Evolutionary conservation across 2,888 invertebrate species (phyloP), one percentile per base, ranked within the genome.

Genomic region (Synergus gifuensis): DNA sequence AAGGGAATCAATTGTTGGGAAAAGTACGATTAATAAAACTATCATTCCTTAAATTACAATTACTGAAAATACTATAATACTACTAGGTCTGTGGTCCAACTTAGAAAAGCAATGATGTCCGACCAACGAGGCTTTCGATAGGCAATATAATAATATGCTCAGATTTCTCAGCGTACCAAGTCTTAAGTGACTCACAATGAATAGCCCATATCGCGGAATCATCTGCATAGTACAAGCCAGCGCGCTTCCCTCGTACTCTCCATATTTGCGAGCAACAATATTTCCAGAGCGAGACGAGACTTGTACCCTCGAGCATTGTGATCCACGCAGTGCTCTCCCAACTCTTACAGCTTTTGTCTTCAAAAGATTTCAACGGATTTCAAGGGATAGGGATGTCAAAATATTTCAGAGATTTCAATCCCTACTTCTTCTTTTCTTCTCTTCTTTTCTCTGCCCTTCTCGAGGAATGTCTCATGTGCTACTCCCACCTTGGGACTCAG

Each of bases 121-220:
- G 79, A 76, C 76, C 79, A 64, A 79, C 77, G 77, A 67, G 83
- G 78, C 82, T 87, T 87, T 87, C 88, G 87, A 89, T 90, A 87
- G 85, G 86, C 87, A 86, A 86, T 87, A 84, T 87, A 86, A 87
- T 86, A 88, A 87, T 83, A 86, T 85, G 83, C 86, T 60, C 60
- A 60, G 9, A 12, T 84, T 82, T 78, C 78, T 67, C 69, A 49
- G 79, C 79, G 79, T 87, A 85, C 79, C 86, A 85, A 88, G 85
- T 88, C 88, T 88, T 85, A 88, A 90, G 90, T 90, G 88, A 90
- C 87, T 90, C 89, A 86, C 90, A 90, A 89, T 90, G 90, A 90
- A 90, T 90, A 89, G 89, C 85, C 87, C 87, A 87, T 90, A 91
- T 91, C 91, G 88, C 84, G 87, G 86, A 90, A 90, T 90, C 89